A percentile compares a stretch with the other conserved stretches of the same genome.
Conservation (phyloP, 2,888 invertebrate species). For the Xanthia togata region DNA sequence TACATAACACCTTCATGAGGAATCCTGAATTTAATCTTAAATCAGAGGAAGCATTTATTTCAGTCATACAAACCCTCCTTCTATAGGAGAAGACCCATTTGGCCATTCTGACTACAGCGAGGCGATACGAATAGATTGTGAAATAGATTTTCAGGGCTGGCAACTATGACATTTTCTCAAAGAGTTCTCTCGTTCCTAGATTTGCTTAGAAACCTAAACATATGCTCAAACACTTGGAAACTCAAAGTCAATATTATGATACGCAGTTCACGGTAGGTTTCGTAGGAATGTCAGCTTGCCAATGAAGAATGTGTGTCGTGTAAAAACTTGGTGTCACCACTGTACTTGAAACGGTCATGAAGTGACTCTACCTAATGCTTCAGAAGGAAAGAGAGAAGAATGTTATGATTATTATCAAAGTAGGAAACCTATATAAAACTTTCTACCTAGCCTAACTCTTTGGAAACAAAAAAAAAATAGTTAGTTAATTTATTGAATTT, state of each 20-base stretch:
- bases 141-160: not conserved
- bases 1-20: not conserved
- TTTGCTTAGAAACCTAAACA: slow-evolving; percentile 30
- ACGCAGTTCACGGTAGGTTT: slow-evolving; percentile 67
- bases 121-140: too few relatives aligned
- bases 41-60: not conserved
- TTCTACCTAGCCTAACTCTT: not conserved
- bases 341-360: not conserved
- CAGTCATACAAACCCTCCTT: not conserved
- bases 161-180: slow-evolving; percentile 12
- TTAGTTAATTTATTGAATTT: too few relatives aligned
- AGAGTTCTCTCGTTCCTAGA: slow-evolving; percentile 2
- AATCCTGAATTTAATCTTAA: not conserved
- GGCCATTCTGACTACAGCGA: too few relatives aligned
- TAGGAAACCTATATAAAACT: not conserved
- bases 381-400: not conserved
- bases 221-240: slow-evolving; percentile 42
- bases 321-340: slow-evolving; percentile 80
- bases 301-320: slow-evolving; percentile 78
- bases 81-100: not conserved
- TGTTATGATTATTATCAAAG: not conserved
- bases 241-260: slow-evolving; percentile 56
- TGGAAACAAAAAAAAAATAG: too few relatives aligned
- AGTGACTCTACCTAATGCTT: slow-evolving; percentile 34
- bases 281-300: slow-evolving; percentile 80